These are phyloP conservation scores for Meghimatium bilineatum DNA, from an alignment of 2,888 invertebrate genomes.

Conservation along the genomic window DNA sequence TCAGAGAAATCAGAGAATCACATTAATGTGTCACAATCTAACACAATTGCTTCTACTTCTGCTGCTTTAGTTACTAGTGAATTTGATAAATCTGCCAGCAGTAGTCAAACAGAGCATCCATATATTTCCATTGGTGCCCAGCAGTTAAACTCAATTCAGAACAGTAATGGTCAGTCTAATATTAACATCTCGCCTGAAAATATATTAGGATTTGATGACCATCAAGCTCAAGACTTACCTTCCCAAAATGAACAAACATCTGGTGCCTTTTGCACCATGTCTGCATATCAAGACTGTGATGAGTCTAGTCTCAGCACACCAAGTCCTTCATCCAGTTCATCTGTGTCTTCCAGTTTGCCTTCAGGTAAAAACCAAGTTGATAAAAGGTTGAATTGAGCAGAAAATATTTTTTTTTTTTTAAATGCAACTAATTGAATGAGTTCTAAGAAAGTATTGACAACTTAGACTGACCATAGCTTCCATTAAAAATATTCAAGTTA, in stretches of 20 bases:
- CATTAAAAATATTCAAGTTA: too few species aligned
- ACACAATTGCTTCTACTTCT: neutral
- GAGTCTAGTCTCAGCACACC: neutral
- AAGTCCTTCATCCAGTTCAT: conserved; percentile 1
- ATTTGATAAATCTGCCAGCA: neutral
- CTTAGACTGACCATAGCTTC: too few species aligned
- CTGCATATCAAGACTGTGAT: neutral
- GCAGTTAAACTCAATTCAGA: neutral
- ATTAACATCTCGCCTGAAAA: neutral
- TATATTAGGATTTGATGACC: neutral
- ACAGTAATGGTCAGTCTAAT: neutral
- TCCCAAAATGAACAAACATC: neutral
- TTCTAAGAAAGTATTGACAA: too few species aligned
- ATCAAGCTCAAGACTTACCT: conserved; percentile 2
- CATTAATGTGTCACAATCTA: neutral
- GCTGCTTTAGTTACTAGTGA: neutral
- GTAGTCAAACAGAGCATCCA: neutral
- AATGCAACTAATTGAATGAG: too few species aligned
- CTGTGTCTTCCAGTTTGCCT: conserved; percentile 31
- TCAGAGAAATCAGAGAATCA: neutral
- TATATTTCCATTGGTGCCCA: neutral
- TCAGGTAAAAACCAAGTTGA: conserved; percentile 6
- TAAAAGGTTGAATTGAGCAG: too few species aligned
- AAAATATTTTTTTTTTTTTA: too few species aligned
- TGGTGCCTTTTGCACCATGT: conserved; percentile 2